Percentiles rank a stretch among this genome's conserved stretches.
These are phyloP conservation scores for Apaloderma vittatum DNA, from an alignment of 2,113 vertebrate species.

Conservation along the genomic window DNA sequence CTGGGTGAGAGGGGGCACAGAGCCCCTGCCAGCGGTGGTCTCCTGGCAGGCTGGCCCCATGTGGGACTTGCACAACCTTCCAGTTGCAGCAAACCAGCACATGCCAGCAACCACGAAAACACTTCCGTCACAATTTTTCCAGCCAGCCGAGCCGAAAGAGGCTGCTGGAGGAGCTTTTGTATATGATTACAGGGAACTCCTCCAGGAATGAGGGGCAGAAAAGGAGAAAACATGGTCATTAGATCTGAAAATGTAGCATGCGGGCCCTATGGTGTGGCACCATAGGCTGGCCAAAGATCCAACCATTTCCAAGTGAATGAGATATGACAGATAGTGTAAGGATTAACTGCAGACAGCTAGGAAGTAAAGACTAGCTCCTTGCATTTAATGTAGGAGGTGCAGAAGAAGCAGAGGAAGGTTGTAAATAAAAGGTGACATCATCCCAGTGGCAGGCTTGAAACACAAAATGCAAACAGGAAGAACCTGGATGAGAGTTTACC, in stretches of 20 bases:
- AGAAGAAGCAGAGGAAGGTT: neutral
- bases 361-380: neutral
- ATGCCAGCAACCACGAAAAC: slow-evolving; percentile 39
- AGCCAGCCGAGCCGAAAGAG: neutral
- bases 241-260: neutral
- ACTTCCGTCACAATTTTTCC: neutral
- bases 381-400: neutral
- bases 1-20: neutral
- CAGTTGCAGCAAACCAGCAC: neutral
- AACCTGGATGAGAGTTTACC: neutral
- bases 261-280: neutral
- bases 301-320: neutral
- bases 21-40: accelerated
- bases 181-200: neutral
- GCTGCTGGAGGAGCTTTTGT: neutral
- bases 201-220: neutral
- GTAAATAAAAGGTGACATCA: neutral
- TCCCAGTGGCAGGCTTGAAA: neutral
- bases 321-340: neutral
- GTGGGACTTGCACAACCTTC: neutral
- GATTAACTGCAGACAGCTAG: neutral
- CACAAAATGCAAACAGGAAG: neutral
- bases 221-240: neutral
- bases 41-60: neutral
- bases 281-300: neutral